Conservation (phyloP, 92 coral and sea anemone species). For the Epizoanthus ramosus region DNA sequence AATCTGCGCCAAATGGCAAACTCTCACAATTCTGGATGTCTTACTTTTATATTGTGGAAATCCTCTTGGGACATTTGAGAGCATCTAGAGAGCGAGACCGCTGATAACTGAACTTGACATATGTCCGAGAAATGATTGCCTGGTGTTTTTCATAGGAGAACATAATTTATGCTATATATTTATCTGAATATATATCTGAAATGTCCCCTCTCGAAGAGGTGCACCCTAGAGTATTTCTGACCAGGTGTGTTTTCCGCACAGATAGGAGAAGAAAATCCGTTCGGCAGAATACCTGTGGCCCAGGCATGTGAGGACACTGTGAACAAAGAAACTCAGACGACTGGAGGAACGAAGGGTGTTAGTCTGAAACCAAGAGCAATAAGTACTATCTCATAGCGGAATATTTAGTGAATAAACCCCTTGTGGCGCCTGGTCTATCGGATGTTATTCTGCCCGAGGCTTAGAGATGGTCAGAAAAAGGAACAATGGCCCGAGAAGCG, state of each 20-base stretch:
- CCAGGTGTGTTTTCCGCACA: slow-evolving; percentile 52
- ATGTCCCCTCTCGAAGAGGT: slow-evolving; percentile 57
- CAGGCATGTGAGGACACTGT: slow-evolving; percentile 61
- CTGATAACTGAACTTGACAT: slow-evolving; percentile 44
- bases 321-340: slow-evolving; percentile 60
- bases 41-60: slow-evolving; percentile 27
- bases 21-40: slow-evolving; percentile 48
- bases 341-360: slow-evolving; percentile 60
- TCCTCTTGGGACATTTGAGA: slow-evolving; percentile 34
- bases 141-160: slow-evolving; percentile 58
- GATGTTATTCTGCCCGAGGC: too few relatives aligned
- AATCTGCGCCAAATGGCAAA: slow-evolving; percentile 38
- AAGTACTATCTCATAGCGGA: slow-evolving; percentile 59
- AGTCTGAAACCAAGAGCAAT: too few relatives aligned
- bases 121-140: slow-evolving; percentile 39
- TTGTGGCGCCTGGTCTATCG: too few relatives aligned
- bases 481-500: too few relatives aligned
- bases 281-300: slow-evolving; percentile 60
- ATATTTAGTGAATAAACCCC: too few relatives aligned
- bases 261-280: slow-evolving; percentile 39
- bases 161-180: too few relatives aligned
- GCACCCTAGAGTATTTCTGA: slow-evolving; percentile 43
- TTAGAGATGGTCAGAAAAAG: too few relatives aligned
- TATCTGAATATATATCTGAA: slow-evolving; percentile 49
- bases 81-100: slow-evolving; percentile 48